Percentiles rank a stretch among this genome's conserved stretches.
Conservation (phyloP, 2,888 invertebrate species). For the Lingula anatina region DNA sequence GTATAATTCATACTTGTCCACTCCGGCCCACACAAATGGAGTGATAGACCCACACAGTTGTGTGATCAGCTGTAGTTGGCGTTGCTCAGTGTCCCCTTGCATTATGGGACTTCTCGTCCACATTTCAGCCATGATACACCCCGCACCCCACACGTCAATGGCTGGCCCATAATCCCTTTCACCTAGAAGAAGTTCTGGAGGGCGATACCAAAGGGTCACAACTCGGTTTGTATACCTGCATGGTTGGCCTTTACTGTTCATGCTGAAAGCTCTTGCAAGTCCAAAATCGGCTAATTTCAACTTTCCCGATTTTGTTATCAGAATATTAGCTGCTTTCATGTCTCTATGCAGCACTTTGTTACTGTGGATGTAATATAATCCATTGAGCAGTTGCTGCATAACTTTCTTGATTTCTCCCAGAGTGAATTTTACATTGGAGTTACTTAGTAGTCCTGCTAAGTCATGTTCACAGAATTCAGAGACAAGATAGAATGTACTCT, state of each 20-base stretch:
- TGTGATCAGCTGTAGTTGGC: conserved; percentile 89
- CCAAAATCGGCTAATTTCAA: conserved; percentile 95
- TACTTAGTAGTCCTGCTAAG: conserved; percentile 89
- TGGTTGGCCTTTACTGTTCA: conserved; percentile 76
- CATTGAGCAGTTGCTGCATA: conserved; percentile 63
- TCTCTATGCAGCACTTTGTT: conserved; percentile 67
- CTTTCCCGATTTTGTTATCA: conserved; percentile 83
- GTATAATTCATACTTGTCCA: conserved; percentile 81
- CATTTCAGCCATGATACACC: conserved; percentile 99
- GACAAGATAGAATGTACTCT: conserved; percentile 88
- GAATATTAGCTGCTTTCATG: conserved; percentile 98
- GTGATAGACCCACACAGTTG: conserved; percentile 95
- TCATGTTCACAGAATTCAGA: conserved; percentile 99
- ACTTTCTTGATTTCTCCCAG: conserved; percentile 94
- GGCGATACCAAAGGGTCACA: conserved; percentile 91
- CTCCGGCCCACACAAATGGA: conserved; percentile 82
- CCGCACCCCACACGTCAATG: conserved; percentile 87
- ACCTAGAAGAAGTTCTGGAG: conserved; percentile 53
- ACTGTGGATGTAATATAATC: conserved; percentile 92
- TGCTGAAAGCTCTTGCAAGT: conserved; percentile 87
- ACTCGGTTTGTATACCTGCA: conserved; percentile 93
- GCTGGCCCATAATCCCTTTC: conserved; percentile 92
- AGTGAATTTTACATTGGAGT: conserved; percentile 91
- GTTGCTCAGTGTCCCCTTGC: conserved; percentile 89
- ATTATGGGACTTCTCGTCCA: conserved; percentile 76